Percentiles rank a stretch among this genome's conserved stretches.
phyloP scores from a whole-genome alignment of 2,113 vertebrate genomes.

The Chionodraco myersi region DNA sequence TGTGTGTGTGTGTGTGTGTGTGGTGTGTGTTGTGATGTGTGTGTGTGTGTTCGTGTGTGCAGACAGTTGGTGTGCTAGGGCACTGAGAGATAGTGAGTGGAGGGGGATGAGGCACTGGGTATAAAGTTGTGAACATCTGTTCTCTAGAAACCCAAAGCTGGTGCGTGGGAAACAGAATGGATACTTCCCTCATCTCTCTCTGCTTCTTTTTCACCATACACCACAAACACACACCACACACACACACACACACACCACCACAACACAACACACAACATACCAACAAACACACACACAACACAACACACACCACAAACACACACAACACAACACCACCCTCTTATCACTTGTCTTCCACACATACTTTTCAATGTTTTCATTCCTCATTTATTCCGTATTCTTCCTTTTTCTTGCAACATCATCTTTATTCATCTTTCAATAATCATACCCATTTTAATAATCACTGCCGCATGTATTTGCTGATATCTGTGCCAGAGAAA shows the following conservation, averaged over 20 bases:
- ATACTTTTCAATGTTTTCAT: conserved; percentile 36
- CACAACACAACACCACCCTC: too few species aligned
- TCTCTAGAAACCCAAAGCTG: conserved; percentile 86
- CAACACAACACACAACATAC: conserved; percentile 4
- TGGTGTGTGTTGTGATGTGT: too few species aligned
- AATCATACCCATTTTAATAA: not conserved
- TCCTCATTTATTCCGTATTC: conserved; percentile 39
- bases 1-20: too few species aligned
- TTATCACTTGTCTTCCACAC: conserved; percentile 49
- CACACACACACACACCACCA: conserved; percentile 9
- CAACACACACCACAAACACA: not conserved
- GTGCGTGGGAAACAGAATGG: conserved; percentile 83
- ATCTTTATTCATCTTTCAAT: conserved; percentile 11
- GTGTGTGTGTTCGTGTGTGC: conserved; percentile 25
- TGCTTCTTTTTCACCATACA: too few species aligned
- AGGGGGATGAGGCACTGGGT: conserved; percentile 82
- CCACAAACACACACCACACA: conserved; percentile 9
- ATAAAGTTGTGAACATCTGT: conserved; percentile 89
- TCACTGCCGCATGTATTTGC: conserved; percentile 10
- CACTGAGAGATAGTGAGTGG: conserved; percentile 81
- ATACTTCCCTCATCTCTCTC: conserved; percentile 72
- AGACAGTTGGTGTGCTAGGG: conserved; percentile 85
- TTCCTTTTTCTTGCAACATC: conserved; percentile 32
- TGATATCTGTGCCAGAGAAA: not conserved
- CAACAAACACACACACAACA: conserved; percentile 5